Evolutionary conservation across 1,140 invertebrate genomes (phyloP), one percentile per base, ranked within the genome.

Genomic region (Hyphantria cunea): DNA sequence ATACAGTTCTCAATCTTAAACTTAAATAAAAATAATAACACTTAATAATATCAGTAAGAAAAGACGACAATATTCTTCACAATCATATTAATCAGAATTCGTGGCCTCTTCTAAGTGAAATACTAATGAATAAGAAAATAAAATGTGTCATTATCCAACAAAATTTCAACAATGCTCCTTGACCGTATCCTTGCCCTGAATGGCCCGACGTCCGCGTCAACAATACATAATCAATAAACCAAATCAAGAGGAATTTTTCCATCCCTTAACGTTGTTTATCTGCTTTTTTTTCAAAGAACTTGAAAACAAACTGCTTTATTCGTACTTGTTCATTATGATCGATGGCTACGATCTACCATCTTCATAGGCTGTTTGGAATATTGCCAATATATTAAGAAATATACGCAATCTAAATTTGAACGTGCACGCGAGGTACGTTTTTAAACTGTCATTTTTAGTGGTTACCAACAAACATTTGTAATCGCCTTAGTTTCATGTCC

Each of bases 301-400:
- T 14, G 31, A 48, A 56, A 48, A 48, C 54, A 56, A 48, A 34
- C 32, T 3, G 44, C 13, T 56, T 56, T 53, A 41, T 53, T 53
- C 50, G 39, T 53, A 37, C 14, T 41, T 37, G 55, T 58, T 58
- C 33, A 49, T 49, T 39, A 58, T 58, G 55, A 58, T 58, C 54
- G 54, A 58, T 58, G 42, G 32, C 37, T 12, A 56, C 39, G 42
- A 34, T 15, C 42, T 13, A 14, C 42, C 32, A 42, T 58, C 54
- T 47, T 48, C 14, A 44, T 58, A 48, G 47, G 54, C 54, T 32
- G 54, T 48, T 58, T 58, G 54, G 54, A 44, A 17, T 0, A 0
- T 13, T 17, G 54, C 54, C 54, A 58, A 31, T 7, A 12, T 13
- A 56, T 47, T 58, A 58, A 7, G 0, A 55, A 41, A 41, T 15